Base-by-base conservation (phyloP, 2,113 vertebrate genomes). In the Chamaetylas fuelleborni region DNA sequence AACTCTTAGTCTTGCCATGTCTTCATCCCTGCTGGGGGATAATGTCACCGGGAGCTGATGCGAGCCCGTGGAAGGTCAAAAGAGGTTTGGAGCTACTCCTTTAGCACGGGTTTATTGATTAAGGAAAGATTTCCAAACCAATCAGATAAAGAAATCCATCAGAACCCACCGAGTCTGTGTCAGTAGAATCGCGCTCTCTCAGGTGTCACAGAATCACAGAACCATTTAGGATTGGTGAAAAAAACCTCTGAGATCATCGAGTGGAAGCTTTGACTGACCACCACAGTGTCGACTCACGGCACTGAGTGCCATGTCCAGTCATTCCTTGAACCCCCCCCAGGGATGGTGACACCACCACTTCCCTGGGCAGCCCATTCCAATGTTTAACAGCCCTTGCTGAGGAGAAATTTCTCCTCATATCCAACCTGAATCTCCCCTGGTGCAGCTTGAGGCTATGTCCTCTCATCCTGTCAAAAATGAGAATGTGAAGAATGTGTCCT, bases 251-350 rank as follows among this genome's bases (percentile, higher is more conserved):
- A 56, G 71, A 48, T 8, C 47, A 56, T 19, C 0, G 7, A 33
- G 14, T 28, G 18, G 12, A 36, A 4, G 26, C 34, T 33, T 23
- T 9, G 31, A 26, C 24, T 31, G n/a, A 42, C 5, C 62, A 56
- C 5, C 48, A 15, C 9, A 0, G 0, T 40, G 29, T 13, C 29
- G 29, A 3, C 38, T 10, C 48, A 12, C 7, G 22, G 33, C 33
- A 17, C 38, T n/a, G 38, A 34, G 53, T 34, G 17, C 62, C 54
- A 4, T 1, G 2, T 48, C 48, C 62, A 48, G 34, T 7, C 56
- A 23, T 28, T 54, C 64, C 40, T 12, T 23, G 34, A 48, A 16
- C 54, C 23, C 14, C 14, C 18, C 34, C 25, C 29, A 34, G 70
- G 20, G 20, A 9, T 42, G 36, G 14, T 6, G 29, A 42, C 25